Evolutionary conservation across 2,797 vertebrate genomes (phyloP), one percentile per base, ranked within the genome.

Genomic region (Macropodus opercularis): DNA sequence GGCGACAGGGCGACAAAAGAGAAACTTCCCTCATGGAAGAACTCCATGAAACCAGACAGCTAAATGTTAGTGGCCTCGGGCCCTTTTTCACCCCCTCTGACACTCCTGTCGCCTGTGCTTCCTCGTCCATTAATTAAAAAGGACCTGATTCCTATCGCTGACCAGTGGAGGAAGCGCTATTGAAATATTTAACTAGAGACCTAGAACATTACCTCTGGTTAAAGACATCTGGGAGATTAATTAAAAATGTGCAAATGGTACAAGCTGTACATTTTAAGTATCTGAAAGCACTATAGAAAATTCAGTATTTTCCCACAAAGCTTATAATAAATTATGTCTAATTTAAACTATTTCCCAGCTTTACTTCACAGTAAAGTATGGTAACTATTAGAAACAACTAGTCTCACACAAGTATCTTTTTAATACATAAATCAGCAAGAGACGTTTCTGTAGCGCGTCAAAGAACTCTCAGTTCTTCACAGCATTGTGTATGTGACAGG

Each of bases 41-140:
- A 55, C 56, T 83, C 50, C 61, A 75, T 75, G 40, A 68, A 81
- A 75, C 31, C 58, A 74, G 84, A 83, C 80, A 77, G 84, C 76
- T 77, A 71, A 73, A 84, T 83, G 86, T 89, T 63, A 47, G 39
- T 79, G 71, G 64, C 80, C 75, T 56, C 40, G 7, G 44, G 67
- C 57, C 71, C 26, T 46, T 12, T 42, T 23, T 40, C 61, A 43
- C 75, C 75, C 75, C 57, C 39, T 68, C 78, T 68, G 76, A 84
- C 86, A 58, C 72, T 50, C 29, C 67, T 78, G 80, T 82, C 72
- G 29, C 61, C 64, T 61, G 24, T 24, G 43, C 73, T 85, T 87
- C 72, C 81, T 60, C 53, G 12, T 69, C 48, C 53, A 77, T 81
- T 85, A 77, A 91, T 90, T 89, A 83, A 41, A 75, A 36, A 43